Conservation (phyloP, 2,888 invertebrate genomes). For the Sphaerophoria taeniata region DNA sequence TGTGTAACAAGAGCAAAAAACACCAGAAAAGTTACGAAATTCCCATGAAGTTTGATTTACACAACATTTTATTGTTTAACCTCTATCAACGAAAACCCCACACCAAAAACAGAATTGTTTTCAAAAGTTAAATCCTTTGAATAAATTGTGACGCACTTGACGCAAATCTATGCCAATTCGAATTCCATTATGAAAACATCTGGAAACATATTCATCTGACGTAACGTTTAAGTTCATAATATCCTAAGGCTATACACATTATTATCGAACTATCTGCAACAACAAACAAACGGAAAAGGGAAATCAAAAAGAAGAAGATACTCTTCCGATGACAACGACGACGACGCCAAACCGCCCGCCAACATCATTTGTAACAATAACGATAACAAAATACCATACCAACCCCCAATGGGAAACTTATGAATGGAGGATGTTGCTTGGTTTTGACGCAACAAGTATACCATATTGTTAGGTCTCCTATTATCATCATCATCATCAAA, state of each 20-base stretch:
- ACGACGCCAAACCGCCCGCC: not conserved
- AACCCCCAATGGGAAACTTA: slow-evolving; percentile 39
- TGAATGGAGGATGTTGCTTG: slow-evolving; percentile 46
- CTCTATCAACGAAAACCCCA: not conserved
- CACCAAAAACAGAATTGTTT: not conserved
- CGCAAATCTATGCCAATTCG: slow-evolving; percentile 28
- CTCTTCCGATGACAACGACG: not conserved
- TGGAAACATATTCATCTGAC: slow-evolving; percentile 55
- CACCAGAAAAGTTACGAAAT: not conserved
- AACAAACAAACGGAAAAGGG: not conserved
- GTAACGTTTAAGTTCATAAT: slow-evolving; percentile 25
- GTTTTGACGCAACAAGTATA: slow-evolving; percentile 60
- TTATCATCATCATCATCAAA: not conserved
- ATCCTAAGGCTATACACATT: slow-evolving; percentile 2
- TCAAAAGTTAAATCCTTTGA: slow-evolving; percentile 4
- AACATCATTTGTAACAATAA: not conserved
- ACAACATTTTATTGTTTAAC: slow-evolving; percentile 22
- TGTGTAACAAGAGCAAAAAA: not conserved
- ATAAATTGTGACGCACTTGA: slow-evolving; percentile 4
- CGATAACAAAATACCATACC: not conserved
- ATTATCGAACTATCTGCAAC: not conserved
- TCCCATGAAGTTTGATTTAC: slow-evolving; percentile 12
- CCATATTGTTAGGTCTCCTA: slow-evolving; percentile 23
- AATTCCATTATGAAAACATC: slow-evolving; percentile 46
- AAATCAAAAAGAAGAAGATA: not conserved